Base-by-base conservation (phyloP, 2,113 vertebrate genomes). In the Plecotus auritus region DNA sequence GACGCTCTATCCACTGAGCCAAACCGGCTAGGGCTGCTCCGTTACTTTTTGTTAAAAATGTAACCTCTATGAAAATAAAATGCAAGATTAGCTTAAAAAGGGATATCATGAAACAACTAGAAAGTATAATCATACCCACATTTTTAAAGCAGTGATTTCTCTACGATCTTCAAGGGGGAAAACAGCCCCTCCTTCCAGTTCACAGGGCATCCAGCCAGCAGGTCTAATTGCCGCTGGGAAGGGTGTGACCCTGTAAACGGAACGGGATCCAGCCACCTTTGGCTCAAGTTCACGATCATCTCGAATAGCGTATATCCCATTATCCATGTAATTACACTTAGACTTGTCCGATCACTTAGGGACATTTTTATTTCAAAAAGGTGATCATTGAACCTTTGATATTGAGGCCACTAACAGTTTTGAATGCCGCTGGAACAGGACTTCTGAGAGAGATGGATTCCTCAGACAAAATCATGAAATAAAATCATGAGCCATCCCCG, bases 351-450 rank as follows among this genome's bases (percentile, higher is more conserved):
- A 35, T 73, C 61, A 67, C 85, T 47, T 51, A 51, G 72, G 51
- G 67, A 67, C 74, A 93, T 20, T 72, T 82, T 77, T 91, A 88
- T 69, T 88, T 96, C 66, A 37, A 83, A 96, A 85, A 73, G 16
- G 54, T 6, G n/a, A 61, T 51, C 51, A 14, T 2, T 32, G 47
- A 67, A 66, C 20, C 42, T 91, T 73, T 66, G 82, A 73, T 35
- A 37, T 16, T 9, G 11, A 35, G 42, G 40, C 51, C 67, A 72
- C 30, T 80, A 64, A 40, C 69, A 37, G 74, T 11, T 51, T 83
- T 85, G 35, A 81, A 66, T 67, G 59, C n/a, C 42, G 30, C 77
- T 54, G 32, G 17, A n/a, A 47, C 4, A 87, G 37, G 32, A 67
- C 72, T 78, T 78, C 61, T 61, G 72, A 67, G 69, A 87, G 22